Base-by-base conservation (phyloP, 2,113 vertebrate species). In the Pteropus alecto region DNA sequence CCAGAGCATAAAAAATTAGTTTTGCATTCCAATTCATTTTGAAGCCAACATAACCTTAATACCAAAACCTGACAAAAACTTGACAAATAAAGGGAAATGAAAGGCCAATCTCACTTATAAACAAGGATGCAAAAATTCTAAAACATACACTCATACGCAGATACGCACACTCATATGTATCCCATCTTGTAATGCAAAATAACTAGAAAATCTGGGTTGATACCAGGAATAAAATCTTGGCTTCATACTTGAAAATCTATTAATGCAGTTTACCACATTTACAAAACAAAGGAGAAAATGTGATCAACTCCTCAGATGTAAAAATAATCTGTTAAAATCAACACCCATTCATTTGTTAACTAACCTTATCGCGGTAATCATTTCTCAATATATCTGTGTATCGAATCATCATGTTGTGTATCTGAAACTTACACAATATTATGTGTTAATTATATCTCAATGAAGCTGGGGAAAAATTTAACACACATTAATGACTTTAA, bases 11-110 rank as follows among this genome's bases (percentile, higher is more conserved):
- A 95, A 92, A 93, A 68, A 65, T 71, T 19, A 48, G 9, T 7
- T 92, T 92, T 87, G 35, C 46, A 92, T 61, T 30, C n/a, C 30
- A 96, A 82, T 63, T 90, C 61, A 67, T 48, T 92, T 94, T 90
- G 24, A 90, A 95, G 63, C 10, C 90, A 92, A 58, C n/a, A 77
- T 95, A 70, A 76, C 15, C 76, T 95, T 90, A 91, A 91, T 90
- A 58, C 5, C 35, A 81, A 94, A 95, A 41, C 4, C 24, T 87
- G 93, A 68, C 11, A 89, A 89, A 86, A 86, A 76, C 6, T 61
- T 76, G n/a, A 88, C 30, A 78, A 51, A 28, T 84, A 92, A 94
- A 92, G 19, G 38, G 82, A 97, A 84, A 85, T 15, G 74, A 51
- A 89, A 88, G 24, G 7, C 5, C 51, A 88, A 67, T 74, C 24